A percentile compares a stretch with the other conserved stretches of the same genome.
Conservation (phyloP, 2,113 vertebrate species). For the Phalacrocorax brasilianus region DNA sequence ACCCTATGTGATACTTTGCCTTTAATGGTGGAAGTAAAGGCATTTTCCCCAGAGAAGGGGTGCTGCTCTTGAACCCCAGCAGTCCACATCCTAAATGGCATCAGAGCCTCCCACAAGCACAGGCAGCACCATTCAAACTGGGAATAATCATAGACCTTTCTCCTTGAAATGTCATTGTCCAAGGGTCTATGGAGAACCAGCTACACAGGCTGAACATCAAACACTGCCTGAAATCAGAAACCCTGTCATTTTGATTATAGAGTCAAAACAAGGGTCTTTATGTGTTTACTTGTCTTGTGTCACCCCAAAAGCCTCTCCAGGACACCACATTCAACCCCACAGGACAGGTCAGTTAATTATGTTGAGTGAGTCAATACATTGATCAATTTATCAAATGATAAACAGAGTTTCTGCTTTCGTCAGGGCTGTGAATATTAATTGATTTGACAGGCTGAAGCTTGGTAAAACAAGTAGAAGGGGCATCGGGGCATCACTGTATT, state of each 20-base stretch:
- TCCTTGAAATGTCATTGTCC: not conserved
- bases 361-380: not conserved
- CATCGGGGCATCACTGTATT: conserved; percentile 65
- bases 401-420: conserved; percentile 41
- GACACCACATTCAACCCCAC: not conserved
- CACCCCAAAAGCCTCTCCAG: not conserved
- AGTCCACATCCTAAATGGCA: not conserved
- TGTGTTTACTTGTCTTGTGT: not conserved
- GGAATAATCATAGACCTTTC: not conserved
- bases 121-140: not conserved
- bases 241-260: not conserved
- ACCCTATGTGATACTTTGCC: not conserved
- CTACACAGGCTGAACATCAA: not conserved
- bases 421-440: conserved; percentile 57
- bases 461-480: conserved; percentile 56
- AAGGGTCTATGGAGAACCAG: not conserved
- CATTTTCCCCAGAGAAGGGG: not conserved
- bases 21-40: not conserved
- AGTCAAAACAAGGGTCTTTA: not conserved
- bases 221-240: not conserved
- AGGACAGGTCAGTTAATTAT: conserved; percentile 8
- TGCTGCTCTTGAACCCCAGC: not conserved
- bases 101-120: not conserved
- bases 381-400: conserved; percentile 19
- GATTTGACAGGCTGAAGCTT: conserved; percentile 59